Percentiles rank a stretch among this genome's conserved stretches.
phyloP scores from a whole-genome alignment of 2,888 invertebrate genomes.

The Pseudanteris insignis region DNA sequence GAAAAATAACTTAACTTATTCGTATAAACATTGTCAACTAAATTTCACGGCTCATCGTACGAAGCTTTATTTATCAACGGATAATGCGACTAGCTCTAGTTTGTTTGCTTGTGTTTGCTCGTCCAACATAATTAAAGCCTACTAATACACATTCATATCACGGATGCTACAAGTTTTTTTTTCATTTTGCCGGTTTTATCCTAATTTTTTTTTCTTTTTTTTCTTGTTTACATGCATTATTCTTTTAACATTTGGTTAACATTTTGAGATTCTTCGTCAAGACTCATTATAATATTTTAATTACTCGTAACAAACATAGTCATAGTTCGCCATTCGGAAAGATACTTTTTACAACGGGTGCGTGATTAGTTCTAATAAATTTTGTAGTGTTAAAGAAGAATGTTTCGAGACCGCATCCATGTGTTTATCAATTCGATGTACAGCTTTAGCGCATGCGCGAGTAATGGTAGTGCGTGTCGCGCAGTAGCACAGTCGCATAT shows the following conservation, averaged over 20 bases:
- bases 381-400: too few species aligned
- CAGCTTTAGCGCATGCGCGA: too few species aligned
- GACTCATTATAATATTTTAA: slow-evolving; percentile 29
- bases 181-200: too few species aligned
- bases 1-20: background rate
- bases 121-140: slow-evolving; percentile 22
- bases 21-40: slow-evolving; percentile 11
- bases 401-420: too few species aligned
- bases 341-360: slow-evolving; percentile 35
- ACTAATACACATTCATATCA: slow-evolving; percentile 35
- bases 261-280: slow-evolving; percentile 29
- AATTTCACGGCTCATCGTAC: slow-evolving; percentile 15
- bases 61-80: slow-evolving; percentile 18
- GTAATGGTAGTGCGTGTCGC: too few species aligned
- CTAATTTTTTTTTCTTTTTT: too few species aligned
- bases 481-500: too few species aligned
- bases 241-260: slow-evolving; percentile 38
- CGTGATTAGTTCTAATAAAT: slow-evolving; percentile 16
- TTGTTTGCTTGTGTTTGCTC: slow-evolving; percentile 9
- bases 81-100: slow-evolving; percentile 21
- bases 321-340: slow-evolving; percentile 22
- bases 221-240: slow-evolving; percentile 22
- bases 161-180: slow-evolving; percentile 17
- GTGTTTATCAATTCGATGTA: too few species aligned
- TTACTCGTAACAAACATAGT: slow-evolving; percentile 33